phyloP scores from a whole-genome alignment of 2,888 invertebrate species.

The Euplagia quadripunctaria region DNA sequence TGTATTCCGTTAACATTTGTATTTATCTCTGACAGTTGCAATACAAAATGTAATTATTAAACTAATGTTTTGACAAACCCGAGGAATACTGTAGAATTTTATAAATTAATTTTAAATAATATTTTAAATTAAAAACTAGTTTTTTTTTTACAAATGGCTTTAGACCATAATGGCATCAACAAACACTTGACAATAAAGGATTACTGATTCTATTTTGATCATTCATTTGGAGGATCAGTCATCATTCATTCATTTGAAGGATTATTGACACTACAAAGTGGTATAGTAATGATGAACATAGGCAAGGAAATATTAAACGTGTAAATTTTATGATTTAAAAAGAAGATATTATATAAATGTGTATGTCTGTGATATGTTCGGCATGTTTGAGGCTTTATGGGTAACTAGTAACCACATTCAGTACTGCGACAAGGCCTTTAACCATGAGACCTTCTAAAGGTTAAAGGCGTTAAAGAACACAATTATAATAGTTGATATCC shows the following conservation, averaged over 20 bases:
- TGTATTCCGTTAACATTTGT: slow-evolving; percentile 13
- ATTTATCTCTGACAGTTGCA: slow-evolving; percentile 1
- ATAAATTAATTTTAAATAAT: slow-evolving; percentile 29
- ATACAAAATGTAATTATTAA: slow-evolving; percentile 34
- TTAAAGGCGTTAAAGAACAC: background rate
- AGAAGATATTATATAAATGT: no score
- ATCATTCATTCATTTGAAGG: no score
- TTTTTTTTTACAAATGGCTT: slow-evolving; percentile 54
- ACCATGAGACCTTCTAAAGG: no score
- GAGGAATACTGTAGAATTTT: slow-evolving; percentile 41
- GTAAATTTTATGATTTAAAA: no score
- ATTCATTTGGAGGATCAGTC: no score
- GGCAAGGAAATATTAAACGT: no score
- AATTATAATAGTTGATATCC: background rate
- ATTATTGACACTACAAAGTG: no score
- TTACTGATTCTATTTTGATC: background rate
- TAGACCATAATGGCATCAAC: slow-evolving; percentile 65
- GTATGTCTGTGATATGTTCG: no score
- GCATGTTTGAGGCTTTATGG: no score
- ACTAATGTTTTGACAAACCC: slow-evolving; percentile 26
- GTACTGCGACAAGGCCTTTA: no score
- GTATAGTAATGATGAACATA: no score
- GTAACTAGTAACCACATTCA: no score
- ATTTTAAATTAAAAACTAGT: slow-evolving; percentile 26
- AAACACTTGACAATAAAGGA: slow-evolving; percentile 41